A percentile compares a stretch with the other conserved stretches of the same genome.
Evolutionary conservation across 2,113 vertebrate species (phyloP).

Genomic region (Eulacestoma nigropectus): DNA sequence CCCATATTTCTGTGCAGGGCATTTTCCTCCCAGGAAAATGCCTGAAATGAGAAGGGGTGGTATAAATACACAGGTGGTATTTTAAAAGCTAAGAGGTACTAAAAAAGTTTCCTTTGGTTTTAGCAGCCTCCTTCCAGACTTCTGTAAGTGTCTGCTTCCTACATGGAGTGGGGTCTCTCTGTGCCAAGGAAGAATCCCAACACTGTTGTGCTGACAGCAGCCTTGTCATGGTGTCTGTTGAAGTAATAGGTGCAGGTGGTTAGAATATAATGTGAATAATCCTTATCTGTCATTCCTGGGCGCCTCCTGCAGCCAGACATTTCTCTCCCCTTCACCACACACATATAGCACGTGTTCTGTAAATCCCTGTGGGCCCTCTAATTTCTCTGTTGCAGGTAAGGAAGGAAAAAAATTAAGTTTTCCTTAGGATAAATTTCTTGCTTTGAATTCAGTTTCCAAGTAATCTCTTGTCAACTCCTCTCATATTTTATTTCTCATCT

Average conservation of each 20-base stretch:
- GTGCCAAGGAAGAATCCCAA: background rate
- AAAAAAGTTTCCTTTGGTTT: background rate
- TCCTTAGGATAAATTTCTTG: background rate
- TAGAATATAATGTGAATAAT: background rate
- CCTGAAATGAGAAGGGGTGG: background rate
- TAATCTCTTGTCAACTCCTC: background rate
- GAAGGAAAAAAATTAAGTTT: background rate
- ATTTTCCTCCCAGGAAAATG: background rate
- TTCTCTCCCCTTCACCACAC: background rate
- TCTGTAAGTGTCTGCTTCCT: background rate
- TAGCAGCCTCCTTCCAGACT: background rate
- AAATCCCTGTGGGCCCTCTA: background rate
- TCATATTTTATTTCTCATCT: background rate
- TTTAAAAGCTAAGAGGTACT: background rate
- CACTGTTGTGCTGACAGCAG: background rate
- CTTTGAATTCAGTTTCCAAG: background rate
- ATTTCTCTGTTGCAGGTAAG: background rate
- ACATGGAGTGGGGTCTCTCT: background rate
- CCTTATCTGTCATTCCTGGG: background rate
- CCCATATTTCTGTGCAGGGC: background rate
- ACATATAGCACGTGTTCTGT: background rate
- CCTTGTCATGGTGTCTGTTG: background rate
- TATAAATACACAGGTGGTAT: background rate
- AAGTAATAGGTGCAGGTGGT: background rate
- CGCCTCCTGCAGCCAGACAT: rapidly evolving